These are phyloP conservation scores for Andricus quercusramuli DNA, from an alignment of 2,888 invertebrate species.

Conservation along the genomic window DNA sequence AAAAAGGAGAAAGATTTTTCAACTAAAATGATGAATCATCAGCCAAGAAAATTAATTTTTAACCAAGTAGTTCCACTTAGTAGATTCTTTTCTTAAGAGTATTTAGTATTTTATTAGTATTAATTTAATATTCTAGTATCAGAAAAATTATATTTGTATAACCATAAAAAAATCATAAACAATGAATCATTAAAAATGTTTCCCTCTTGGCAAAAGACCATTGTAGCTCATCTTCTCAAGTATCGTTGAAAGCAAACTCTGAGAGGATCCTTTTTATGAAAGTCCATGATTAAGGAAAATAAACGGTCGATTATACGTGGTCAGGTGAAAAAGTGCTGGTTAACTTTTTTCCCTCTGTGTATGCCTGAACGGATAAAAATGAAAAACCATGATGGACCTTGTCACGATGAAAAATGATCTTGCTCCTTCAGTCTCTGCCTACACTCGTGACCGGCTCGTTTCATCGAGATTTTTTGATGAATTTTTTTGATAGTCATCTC, in stretches of 20 bases:
- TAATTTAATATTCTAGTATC: no score
- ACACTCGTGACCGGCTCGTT: slow-evolving; percentile 20
- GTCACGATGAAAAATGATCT: slow-evolving; percentile 37
- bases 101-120: no score
- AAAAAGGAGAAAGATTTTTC: no score
- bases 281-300: slow-evolving; percentile 1
- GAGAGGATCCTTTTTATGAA: slow-evolving; percentile 13
- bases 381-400: slow-evolving; percentile 21
- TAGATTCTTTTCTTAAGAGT: no score
- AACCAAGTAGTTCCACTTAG: no score
- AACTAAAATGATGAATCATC: no score
- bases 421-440: slow-evolving; percentile 5
- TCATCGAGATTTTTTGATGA: slow-evolving; percentile 18
- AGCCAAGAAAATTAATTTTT: no score
- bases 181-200: not conserved
- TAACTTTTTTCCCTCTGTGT: slow-evolving; percentile 12
- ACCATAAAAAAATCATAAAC: not conserved
- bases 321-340: slow-evolving; percentile 14
- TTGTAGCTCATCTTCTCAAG: not conserved
- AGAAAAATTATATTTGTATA: no score
- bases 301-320: slow-evolving; percentile 25
- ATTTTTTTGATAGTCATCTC: slow-evolving; percentile 32
- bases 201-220: not conserved
- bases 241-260: slow-evolving; percentile 2
- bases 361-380: slow-evolving; percentile 23